phyloP scores from a whole-genome alignment of 2,888 invertebrate genomes.

The Philaethria dido region DNA sequence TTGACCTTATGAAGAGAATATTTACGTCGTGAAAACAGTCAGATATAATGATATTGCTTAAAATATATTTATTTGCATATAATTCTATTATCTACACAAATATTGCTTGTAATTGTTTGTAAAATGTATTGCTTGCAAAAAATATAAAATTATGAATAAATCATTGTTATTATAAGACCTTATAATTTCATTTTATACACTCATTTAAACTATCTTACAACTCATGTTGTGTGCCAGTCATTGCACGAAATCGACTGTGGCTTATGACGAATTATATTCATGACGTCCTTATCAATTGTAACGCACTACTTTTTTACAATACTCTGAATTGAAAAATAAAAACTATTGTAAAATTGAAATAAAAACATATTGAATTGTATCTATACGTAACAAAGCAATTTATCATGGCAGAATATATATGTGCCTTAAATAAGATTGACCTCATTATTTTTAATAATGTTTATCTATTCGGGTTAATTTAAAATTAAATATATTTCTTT shows the following conservation, averaged over 20 bases:
- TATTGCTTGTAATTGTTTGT: too few species aligned
- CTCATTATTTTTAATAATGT: conserved; percentile 1
- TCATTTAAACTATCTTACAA: too few species aligned
- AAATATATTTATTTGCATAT: too few species aligned
- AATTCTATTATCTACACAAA: too few species aligned
- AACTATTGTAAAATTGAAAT: background rate
- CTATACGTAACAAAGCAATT: background rate
- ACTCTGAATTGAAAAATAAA: background rate
- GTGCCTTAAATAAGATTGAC: background rate
- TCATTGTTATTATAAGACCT: too few species aligned
- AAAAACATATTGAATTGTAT: background rate
- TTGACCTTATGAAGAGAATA: too few species aligned
- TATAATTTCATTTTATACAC: too few species aligned
- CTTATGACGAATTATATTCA: background rate
- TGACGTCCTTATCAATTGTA: background rate
- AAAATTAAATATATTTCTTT: background rate
- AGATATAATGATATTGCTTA: too few species aligned
- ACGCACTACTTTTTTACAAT: conserved; percentile 6
- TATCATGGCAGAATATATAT: background rate
- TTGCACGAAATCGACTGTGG: background rate
- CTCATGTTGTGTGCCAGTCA: background rate
- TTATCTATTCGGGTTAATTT: conserved; percentile 11
- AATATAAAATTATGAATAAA: too few species aligned
- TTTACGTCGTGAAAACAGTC: too few species aligned
- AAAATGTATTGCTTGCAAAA: too few species aligned